These are phyloP conservation scores for Brachyistius frenatus DNA, from an alignment of 2,113 vertebrate species.

Conservation along the genomic window DNA sequence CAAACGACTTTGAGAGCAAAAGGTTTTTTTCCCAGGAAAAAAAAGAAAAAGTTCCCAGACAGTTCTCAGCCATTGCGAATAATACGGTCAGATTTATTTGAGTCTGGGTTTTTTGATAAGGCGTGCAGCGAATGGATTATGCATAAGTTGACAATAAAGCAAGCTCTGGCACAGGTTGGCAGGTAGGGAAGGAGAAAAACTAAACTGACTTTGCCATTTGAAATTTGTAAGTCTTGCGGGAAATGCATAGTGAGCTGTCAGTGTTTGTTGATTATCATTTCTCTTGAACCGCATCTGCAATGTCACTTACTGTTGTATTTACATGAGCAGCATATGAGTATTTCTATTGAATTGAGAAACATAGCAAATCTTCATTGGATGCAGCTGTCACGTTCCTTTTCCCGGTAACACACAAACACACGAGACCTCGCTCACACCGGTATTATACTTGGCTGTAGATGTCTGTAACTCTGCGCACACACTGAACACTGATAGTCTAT, in stretches of 20 bases:
- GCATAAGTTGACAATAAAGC: conserved; percentile 55
- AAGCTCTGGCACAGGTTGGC: conserved; percentile 36
- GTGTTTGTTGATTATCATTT: conserved; percentile 2
- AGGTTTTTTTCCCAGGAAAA: conserved; percentile 15
- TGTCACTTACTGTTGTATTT: not conserved
- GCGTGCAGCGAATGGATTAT: conserved; percentile 60
- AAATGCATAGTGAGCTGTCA: conserved; percentile 10
- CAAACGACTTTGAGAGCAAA: not conserved
- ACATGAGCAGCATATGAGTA: conserved; percentile 17
- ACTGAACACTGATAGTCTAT: conserved; percentile 19
- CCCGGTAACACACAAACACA: not conserved
- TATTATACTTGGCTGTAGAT: conserved; percentile 38
- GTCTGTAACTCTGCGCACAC: not conserved
- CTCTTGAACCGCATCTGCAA: conserved; percentile 21
- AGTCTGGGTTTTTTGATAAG: conserved; percentile 68
- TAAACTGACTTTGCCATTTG: conserved; percentile 5
- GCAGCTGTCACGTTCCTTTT: conserved; percentile 45
- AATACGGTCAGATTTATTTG: conserved; percentile 48
- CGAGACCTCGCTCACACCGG: not conserved
- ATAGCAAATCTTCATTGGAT: not conserved
- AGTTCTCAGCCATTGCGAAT: conserved; percentile 23
- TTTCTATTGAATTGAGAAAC: not conserved
- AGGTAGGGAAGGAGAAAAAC: conserved; percentile 14
- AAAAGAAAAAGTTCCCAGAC: conserved; percentile 24
- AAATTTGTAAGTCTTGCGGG: not conserved